Evolutionary conservation across 2,888 invertebrate species (phyloP), one percentile per base, ranked within the genome.

Genomic region (Orthosia gothica): DNA sequence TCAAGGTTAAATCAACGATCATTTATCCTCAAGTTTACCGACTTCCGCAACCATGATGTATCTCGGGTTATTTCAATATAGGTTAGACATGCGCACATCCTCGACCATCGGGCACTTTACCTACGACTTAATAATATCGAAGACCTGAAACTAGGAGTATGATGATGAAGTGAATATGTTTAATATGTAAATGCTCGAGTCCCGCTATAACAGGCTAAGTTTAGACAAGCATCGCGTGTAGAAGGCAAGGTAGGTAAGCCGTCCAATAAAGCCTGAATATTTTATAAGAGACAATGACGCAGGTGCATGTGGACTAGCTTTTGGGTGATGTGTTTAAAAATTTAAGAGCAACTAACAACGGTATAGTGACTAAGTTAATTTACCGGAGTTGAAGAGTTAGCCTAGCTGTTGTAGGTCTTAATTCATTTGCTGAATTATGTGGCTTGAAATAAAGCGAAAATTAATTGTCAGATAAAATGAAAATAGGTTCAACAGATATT

Each of bases 191-290:
- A 83, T 75, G 55, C 62, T 54, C 15, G 52, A 52, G 69, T 82
- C 71, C 71, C 85, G 83, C 70, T 79, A 71, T 69, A 58, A 70
- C 58, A 61, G 58, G 71, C 79, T 79, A 80, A 73, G 74, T 80
- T 76, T 75, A 84, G 81, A 83, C 70, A 55, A 66, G 32, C 45
- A 75, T 79, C 74, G 87, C 73, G 74, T 76, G 82, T 74, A 50
- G 55, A 70, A 72, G 61, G 67, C 59, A 61, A 71, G 47, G 73
- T 32, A 72, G 58, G 64, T 55, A 69, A 79, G 64, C 61, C 69
- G 73, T 69, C 78, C 74, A 82, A 78, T 67, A 74, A 68, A 72
- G 49, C 64, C 74, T 87, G 86, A 86, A 87, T 87, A 85, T 88
- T 88, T 87, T 69, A 88, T 83, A 55, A 67, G 68, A 70, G 61